phyloP scores from a whole-genome alignment of 2,113 vertebrate species.

The Propithecus coquereli region DNA sequence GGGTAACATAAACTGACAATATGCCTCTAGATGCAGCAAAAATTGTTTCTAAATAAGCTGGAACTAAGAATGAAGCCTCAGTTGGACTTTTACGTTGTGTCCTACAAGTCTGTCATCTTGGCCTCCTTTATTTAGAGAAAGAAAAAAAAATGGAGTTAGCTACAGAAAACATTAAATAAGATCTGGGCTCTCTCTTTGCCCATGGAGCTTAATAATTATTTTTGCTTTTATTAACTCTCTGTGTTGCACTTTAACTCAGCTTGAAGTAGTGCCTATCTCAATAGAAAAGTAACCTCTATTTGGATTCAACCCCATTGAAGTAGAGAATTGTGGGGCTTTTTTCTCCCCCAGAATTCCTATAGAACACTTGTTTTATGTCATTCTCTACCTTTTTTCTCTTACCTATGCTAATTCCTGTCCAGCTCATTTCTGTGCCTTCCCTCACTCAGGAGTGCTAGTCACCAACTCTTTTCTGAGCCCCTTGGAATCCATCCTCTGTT shows the following conservation, averaged over 20 bases:
- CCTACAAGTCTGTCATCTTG: background rate
- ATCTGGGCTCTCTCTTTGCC: background rate
- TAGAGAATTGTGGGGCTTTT: background rate
- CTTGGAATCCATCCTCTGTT: background rate
- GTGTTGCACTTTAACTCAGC: background rate
- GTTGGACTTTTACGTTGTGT: background rate
- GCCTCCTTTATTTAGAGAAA: background rate
- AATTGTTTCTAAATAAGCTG: background rate
- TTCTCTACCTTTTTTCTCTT: background rate
- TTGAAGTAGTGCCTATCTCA: background rate
- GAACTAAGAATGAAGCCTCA: background rate
- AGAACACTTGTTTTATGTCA: background rate
- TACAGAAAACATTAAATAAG: background rate
- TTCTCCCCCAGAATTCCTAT: background rate
- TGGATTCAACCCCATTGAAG: background rate
- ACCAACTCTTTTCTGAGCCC: background rate
- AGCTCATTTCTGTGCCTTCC: background rate
- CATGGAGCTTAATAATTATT: background rate
- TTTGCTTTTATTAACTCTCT: background rate
- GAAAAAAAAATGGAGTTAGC: background rate
- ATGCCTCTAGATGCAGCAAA: background rate
- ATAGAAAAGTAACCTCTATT: background rate
- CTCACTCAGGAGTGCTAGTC: background rate
- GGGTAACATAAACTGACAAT: background rate
- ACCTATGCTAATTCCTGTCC: too few relatives aligned